phyloP scores from a whole-genome alignment of 2,888 invertebrate species.

The Phlogophora meticulosa region DNA sequence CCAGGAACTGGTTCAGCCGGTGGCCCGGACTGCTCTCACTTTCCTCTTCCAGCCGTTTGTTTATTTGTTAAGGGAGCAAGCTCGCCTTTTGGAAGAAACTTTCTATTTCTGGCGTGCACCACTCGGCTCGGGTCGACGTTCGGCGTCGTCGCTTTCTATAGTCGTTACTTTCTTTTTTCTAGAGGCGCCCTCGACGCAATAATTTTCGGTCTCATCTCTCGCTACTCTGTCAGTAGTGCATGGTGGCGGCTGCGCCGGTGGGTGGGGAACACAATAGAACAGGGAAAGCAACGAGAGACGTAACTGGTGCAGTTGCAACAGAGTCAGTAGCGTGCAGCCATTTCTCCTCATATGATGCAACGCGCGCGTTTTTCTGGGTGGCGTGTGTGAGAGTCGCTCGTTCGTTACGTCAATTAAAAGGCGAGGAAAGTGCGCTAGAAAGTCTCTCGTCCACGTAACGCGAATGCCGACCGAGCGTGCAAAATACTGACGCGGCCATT shows the following conservation, averaged over 20 bases:
- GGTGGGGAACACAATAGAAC: constrained; percentile 83
- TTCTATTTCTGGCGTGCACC: constrained; percentile 89
- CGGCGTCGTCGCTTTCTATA: constrained; percentile 88
- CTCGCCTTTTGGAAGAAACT: constrained; percentile 85
- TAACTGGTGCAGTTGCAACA: constrained; percentile 87
- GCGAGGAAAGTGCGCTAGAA: constrained; percentile 89
- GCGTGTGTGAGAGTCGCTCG: constrained; percentile 88
- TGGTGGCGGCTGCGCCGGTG: constrained; percentile 56
- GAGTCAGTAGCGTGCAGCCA: constrained; percentile 87
- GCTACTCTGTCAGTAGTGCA: constrained; percentile 62
- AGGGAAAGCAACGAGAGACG: constrained; percentile 84
- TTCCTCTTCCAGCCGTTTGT: constrained; percentile 86
- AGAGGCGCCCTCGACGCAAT: constrained; percentile 74
- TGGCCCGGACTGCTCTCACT: constrained; percentile 87
- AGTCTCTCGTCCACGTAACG: constrained; percentile 86
- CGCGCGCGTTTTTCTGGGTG: constrained; percentile 84
- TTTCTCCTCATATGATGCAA: constrained; percentile 90
- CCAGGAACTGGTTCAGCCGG: constrained; percentile 82
- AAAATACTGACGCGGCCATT: constrained; percentile 71
- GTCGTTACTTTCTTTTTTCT: constrained; percentile 89
- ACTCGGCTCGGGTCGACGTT: constrained; percentile 87
- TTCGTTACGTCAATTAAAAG: constrained; percentile 90
- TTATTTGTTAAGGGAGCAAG: constrained; percentile 88
- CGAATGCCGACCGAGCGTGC: constrained; percentile 72
- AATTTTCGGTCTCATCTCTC: constrained; percentile 80